Base-by-base conservation (phyloP, 92 coral and sea anemone species). In the Palythoa grandiflora region DNA sequence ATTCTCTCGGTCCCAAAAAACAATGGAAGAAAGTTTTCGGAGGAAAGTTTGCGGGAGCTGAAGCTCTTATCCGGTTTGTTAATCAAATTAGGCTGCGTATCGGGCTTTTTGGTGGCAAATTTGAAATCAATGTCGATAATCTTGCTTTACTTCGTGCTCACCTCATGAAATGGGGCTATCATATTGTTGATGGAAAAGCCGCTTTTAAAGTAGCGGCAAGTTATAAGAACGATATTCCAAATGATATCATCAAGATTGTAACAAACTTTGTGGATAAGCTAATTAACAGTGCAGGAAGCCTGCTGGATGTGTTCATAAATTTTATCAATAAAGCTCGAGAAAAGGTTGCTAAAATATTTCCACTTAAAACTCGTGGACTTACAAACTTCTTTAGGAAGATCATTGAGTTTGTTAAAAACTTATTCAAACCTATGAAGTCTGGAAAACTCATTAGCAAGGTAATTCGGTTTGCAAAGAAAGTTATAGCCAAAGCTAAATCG, bases 171-270 rank as follows among this genome's bases (percentile, higher is more conserved):
- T 92, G 91, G 90, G 78, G 90, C 4, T 95, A 91, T 88, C 94
- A 95, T 13, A 84, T 95, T 4, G 78, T 89, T 35, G 91, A 90
- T 7, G 98, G 98, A 3, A 95, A 93, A 84, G 95, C 95, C 4
- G 98, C 98, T 7, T 93, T 93, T 61, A 93, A 92, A 93, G 98
- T 96, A 12, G 89, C 99, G 2, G 99, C 98, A 3, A 92, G 97
- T 60, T 97, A 95, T 60, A 97, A 97, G 91, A 97, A 97, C 75
- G 99, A 97, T 87, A 92, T 97, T 66, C 99, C 99, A 2, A 97
- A 97, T 74, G 99, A 97, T 61, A 93, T 97, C 12, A 97, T 97
- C 36, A 98, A 95, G 51, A 79, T 92, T 39, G 87, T 95, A 39
- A 92, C 99, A 12, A 98, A 97, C 77, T 89, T 91, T 9, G 98